phyloP scores from a whole-genome alignment of 2,113 vertebrate genomes.

The Apeltes quadracus region DNA sequence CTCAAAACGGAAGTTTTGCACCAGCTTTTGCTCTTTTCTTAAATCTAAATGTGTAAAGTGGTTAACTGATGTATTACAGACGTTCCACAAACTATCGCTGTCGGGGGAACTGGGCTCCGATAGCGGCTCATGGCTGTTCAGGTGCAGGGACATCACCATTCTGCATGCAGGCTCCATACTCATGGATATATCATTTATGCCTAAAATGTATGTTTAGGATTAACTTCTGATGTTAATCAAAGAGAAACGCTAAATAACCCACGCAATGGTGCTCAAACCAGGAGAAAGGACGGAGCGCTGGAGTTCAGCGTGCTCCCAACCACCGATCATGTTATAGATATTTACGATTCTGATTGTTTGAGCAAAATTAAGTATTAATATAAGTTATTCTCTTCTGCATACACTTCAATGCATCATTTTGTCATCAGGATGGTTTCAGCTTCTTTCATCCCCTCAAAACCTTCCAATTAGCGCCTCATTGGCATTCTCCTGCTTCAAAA shows the following conservation, averaged over 20 bases:
- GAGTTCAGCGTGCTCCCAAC: background rate
- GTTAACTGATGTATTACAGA: background rate
- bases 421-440: background rate
- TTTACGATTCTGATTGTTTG: background rate
- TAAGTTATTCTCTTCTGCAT: background rate
- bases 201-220: background rate
- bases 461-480: background rate
- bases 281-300: background rate
- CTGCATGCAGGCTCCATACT: background rate
- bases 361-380: background rate
- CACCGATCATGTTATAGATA: background rate
- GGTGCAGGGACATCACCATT: background rate
- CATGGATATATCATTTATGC: background rate
- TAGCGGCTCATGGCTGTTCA: background rate
- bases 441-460: background rate
- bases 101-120: background rate
- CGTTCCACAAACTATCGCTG: background rate
- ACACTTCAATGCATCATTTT: background rate
- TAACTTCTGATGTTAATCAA: background rate
- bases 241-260: background rate
- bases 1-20: constrained; percentile 35
- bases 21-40: background rate
- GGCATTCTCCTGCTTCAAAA: background rate
- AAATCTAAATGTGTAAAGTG: constrained; percentile 12
- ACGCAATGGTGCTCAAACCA: background rate